Percentiles rank a stretch among this genome's conserved stretches.
Evolutionary conservation across 2,797 vertebrate genomes (phyloP).

Genomic region (Enteromius mattozi): DNA sequence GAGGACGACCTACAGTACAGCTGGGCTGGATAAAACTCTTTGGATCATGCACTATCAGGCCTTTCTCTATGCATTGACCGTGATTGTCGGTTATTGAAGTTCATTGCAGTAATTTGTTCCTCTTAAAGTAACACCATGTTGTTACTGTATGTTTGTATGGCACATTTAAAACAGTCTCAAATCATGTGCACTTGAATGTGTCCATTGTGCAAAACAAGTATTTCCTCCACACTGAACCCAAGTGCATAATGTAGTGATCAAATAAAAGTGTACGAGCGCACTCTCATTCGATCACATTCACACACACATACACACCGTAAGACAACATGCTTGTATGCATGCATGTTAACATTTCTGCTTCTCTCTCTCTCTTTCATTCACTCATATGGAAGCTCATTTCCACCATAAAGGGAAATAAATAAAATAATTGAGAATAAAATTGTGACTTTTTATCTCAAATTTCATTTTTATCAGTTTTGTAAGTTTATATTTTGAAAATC

Average conservation of each 20-base stretch:
- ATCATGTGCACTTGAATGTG: slow-evolving; percentile 54
- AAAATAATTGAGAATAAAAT: not conserved
- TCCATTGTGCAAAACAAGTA: slow-evolving; percentile 57
- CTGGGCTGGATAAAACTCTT: slow-evolving; percentile 52
- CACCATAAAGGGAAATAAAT: not conserved
- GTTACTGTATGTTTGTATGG: slow-evolving; percentile 50
- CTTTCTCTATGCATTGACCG: slow-evolving; percentile 43
- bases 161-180: slow-evolving; percentile 55
- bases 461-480: not conserved
- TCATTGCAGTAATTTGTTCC: slow-evolving; percentile 42
- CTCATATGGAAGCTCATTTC: not conserved
- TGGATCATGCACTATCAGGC: slow-evolving; percentile 61
- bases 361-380: not conserved
- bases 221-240: slow-evolving; percentile 47
- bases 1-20: slow-evolving; percentile 46
- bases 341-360: slow-evolving; percentile 41
- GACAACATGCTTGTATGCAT: slow-evolving; percentile 47
- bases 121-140: slow-evolving; percentile 38
- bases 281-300: slow-evolving; percentile 18
- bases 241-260: slow-evolving; percentile 60
- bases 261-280: slow-evolving; percentile 48
- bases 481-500: too few species aligned
- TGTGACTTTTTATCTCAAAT: not conserved
- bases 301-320: slow-evolving; percentile 2
- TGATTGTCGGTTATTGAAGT: slow-evolving; percentile 59